These are phyloP conservation scores for Thunnus albacares DNA, from an alignment of 2,797 vertebrate species.

Conservation along the genomic window DNA sequence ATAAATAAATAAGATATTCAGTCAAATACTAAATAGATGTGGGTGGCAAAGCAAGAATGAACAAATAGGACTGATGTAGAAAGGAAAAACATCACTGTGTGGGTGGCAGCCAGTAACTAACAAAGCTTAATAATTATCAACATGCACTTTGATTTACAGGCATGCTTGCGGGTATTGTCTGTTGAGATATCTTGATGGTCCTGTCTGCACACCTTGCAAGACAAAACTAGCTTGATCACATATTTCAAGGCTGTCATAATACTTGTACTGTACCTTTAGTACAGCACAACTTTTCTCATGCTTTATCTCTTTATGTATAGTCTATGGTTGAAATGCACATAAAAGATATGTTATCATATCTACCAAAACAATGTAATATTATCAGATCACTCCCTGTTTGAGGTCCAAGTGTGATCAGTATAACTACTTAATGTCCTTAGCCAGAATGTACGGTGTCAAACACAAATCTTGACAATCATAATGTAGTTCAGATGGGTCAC, in stretches of 20 bases:
- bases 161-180: neutral
- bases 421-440: neutral
- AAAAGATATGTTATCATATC: neutral
- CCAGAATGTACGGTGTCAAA: neutral
- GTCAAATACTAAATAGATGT: neutral
- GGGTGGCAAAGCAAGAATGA: neutral
- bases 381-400: slow-evolving; percentile 1
- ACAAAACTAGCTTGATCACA: slow-evolving; percentile 34
- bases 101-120: neutral
- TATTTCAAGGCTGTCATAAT: slow-evolving; percentile 17
- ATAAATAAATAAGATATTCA: slow-evolving; percentile 3
- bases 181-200: neutral
- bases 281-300: neutral
- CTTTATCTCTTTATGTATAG: neutral
- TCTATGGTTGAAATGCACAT: neutral
- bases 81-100: neutral
- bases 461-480: neutral
- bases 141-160: neutral
- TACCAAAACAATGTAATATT: neutral
- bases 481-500: too few species aligned
- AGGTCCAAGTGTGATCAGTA: neutral
- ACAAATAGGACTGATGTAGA: neutral
- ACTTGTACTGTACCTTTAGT: neutral
- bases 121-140: neutral
- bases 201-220: neutral